Conservation (phyloP, 2,797 vertebrate species). For the Glossophaga mutica region DNA sequence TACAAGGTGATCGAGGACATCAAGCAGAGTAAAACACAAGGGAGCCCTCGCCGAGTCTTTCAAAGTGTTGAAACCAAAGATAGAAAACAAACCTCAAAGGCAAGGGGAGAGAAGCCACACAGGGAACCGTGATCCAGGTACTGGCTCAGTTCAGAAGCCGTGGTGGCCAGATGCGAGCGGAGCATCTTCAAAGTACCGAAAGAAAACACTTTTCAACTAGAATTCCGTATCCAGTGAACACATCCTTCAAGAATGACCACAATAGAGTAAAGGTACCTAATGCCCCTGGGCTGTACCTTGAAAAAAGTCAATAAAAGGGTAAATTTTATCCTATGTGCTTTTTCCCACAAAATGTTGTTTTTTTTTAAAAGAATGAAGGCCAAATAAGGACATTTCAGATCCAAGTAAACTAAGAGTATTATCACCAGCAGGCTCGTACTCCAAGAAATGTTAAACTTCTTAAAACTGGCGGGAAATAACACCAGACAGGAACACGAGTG, state of each 20-base stretch:
- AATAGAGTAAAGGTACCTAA: background rate
- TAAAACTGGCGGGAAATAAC: background rate
- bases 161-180: background rate
- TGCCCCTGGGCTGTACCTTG: background rate
- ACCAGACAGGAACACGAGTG: background rate
- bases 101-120: background rate
- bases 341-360: background rate
- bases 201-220: background rate
- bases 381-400: background rate
- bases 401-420: background rate
- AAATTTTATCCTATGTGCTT: background rate
- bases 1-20: background rate
- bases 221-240: background rate
- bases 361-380: background rate
- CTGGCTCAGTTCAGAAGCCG: background rate
- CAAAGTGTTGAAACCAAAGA: background rate
- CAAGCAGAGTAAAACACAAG: background rate
- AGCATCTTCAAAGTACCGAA: background rate
- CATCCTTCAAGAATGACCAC: background rate
- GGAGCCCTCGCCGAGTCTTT: background rate
- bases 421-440: background rate
- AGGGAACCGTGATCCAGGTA: fast-evolving
- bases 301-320: background rate
- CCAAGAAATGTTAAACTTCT: background rate
- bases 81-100: background rate